phyloP scores from a whole-genome alignment of 1,140 invertebrate species.

The Phocides pigmalion region DNA sequence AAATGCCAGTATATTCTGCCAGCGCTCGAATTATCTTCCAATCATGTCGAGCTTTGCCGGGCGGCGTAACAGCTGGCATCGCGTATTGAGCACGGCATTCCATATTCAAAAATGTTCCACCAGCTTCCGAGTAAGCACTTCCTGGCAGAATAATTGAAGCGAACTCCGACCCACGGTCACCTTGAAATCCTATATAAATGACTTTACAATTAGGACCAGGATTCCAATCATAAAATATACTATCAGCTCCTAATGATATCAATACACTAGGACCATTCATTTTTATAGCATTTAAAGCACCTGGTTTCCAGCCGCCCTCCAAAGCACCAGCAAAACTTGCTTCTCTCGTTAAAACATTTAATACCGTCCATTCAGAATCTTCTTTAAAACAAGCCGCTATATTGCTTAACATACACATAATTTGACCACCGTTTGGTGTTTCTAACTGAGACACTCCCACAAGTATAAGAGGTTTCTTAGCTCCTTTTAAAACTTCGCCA shows the following conservation, averaged over 20 bases:
- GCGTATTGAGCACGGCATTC: slow-evolving; percentile 69
- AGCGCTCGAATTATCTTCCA: slow-evolving; percentile 74
- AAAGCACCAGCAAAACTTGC: slow-evolving; percentile 72
- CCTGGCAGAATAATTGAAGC: slow-evolving; percentile 91
- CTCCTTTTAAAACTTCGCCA: slow-evolving; percentile 58
- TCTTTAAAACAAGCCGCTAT: slow-evolving; percentile 49
- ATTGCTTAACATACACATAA: slow-evolving; percentile 78
- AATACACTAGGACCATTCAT: slow-evolving; percentile 46
- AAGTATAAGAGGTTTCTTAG: slow-evolving; percentile 88
- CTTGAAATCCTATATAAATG: slow-evolving; percentile 88
- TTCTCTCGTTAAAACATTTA: slow-evolving; percentile 67
- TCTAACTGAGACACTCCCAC: slow-evolving; percentile 85
- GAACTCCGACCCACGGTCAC: slow-evolving; percentile 88
- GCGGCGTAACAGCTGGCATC: slow-evolving; percentile 62
- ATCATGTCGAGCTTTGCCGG: slow-evolving; percentile 64
- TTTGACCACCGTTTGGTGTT: slow-evolving; percentile 70
- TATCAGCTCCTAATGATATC: slow-evolving; percentile 70
- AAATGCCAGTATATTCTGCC: slow-evolving; percentile 58
- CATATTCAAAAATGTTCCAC: slow-evolving; percentile 70
- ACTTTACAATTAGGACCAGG: slow-evolving; percentile 46
- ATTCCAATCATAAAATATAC: slow-evolving; percentile 61
- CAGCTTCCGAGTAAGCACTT: slow-evolving; percentile 89
- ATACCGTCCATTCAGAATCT: slow-evolving; percentile 51
- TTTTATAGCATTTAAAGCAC: slow-evolving; percentile 48
- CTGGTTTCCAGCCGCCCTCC: slow-evolving; percentile 68